A percentile compares a stretch with the other conserved stretches of the same genome.
Conservation (phyloP, 2,113 vertebrate genomes). For the Notothenia coriiceps region DNA sequence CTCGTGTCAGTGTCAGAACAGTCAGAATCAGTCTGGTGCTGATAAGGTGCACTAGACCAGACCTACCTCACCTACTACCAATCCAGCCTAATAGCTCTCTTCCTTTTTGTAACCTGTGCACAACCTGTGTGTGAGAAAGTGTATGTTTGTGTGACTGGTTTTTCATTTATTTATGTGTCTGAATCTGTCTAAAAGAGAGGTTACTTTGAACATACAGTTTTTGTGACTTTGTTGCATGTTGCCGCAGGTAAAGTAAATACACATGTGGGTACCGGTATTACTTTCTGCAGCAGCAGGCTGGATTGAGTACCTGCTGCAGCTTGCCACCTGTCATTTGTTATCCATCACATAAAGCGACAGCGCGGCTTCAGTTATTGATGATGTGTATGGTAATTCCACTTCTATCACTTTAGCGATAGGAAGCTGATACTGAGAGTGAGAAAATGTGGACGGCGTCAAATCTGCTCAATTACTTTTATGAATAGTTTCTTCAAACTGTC, state of each 20-base stretch:
- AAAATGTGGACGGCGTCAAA: conserved; percentile 66
- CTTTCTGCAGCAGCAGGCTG: conserved; percentile 40
- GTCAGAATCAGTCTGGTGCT: conserved; percentile 85
- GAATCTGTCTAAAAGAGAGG: background rate
- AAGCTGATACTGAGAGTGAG: conserved; percentile 66
- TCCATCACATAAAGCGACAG: conserved; percentile 66
- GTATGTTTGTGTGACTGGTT: background rate
- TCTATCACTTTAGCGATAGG: conserved; percentile 69
- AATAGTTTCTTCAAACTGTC: conserved; percentile 68
- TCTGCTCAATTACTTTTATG: conserved; percentile 70
- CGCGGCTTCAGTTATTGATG: conserved; percentile 74
- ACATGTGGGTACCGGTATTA: background rate
- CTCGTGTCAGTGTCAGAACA: conserved; percentile 87
- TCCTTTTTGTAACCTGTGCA: conserved; percentile 19
- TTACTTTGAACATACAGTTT: background rate
- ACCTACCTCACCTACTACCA: conserved; percentile 67
- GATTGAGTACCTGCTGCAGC: conserved; percentile 55
- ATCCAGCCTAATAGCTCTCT: conserved; percentile 75
- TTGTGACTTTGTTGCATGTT: background rate
- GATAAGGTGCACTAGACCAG: conserved; percentile 84
- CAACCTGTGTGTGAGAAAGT: conserved; percentile 20
- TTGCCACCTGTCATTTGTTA: conserved; percentile 67
- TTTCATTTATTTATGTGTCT: background rate
- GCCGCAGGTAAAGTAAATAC: background rate
- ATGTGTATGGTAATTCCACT: conserved; percentile 70